A percentile compares a stretch with the other conserved stretches of the same genome.
These are phyloP conservation scores for Ochotona curzoniae DNA, from an alignment of 2,113 vertebrate species.

Conservation along the genomic window DNA sequence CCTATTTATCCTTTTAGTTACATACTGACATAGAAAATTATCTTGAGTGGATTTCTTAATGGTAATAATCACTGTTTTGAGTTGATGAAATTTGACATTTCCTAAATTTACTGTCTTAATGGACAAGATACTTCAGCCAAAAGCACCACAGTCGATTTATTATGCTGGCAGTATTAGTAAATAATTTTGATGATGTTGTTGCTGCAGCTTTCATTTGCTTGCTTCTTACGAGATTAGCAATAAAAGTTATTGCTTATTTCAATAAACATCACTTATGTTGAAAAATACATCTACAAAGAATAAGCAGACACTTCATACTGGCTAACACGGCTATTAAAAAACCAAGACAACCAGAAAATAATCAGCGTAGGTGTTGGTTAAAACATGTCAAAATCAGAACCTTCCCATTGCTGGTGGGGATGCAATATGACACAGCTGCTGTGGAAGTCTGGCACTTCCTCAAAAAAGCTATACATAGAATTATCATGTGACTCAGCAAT, in stretches of 20 bases:
- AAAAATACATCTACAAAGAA: not conserved
- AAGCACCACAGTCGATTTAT: not conserved
- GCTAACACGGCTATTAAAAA: not conserved
- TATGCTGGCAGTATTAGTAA: not conserved
- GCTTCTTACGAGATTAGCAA: not conserved
- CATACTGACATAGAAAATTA: not conserved
- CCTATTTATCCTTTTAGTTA: not conserved
- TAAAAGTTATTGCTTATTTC: slow-evolving; percentile 8
- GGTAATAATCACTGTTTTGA: not conserved
- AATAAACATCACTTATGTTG: not conserved
- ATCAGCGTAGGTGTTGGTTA: not conserved
- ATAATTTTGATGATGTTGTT: not conserved
- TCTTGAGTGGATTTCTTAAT: not conserved
- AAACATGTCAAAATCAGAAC: not conserved
- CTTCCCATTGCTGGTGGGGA: not conserved
- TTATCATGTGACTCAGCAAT: not conserved
- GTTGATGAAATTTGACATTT: not conserved
- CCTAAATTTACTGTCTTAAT: not conserved
- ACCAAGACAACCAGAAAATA: not conserved
- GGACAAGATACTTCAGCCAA: not conserved
- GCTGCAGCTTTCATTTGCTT: not conserved
- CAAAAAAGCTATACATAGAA: not conserved
- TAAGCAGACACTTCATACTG: not conserved
- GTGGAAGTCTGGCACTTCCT: not conserved
- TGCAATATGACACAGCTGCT: not conserved